Evolutionary conservation across 2,797 vertebrate genomes (phyloP), one percentile per base, ranked within the genome.

Genomic region (Ctenopoma multispine): DNA sequence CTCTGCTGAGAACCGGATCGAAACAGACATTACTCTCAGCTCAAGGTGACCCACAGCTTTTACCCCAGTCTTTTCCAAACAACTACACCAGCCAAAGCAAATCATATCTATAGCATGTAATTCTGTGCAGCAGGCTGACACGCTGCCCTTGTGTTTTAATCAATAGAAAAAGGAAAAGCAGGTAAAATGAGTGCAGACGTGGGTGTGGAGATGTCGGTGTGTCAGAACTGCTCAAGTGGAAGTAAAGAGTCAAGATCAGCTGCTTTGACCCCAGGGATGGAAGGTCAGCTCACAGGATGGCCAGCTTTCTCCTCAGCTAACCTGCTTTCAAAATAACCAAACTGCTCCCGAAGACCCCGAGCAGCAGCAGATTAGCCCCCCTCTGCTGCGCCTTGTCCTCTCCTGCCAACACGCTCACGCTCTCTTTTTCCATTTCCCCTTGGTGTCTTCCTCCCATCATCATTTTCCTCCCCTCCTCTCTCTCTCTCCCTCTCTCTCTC

Each of bases 281-380:
- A 71, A 80, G 90, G 91, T 90, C 91, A 86, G 86, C 49, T 43
- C 63, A 51, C 80, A 44, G 80, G 75, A 73, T 64, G 70, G 61
- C 34, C 58, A 27, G 72, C 66, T 83, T 81, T 87, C 79, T 83
- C 85, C 84, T 86, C 85, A 69, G 72, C 70, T 87, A 92, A 90
- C 89, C 79, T 72, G 67, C 84, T 85, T 90, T 84, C 82, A 85
- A 88, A 90, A 93, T 87, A 88, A 90, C 75, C 87, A 89, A 89
- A 89, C 82, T 77, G 82, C 84, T 90, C 79, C 70, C 47, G 50
- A 82, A 84, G 77, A 87, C 88, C 90, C 65, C 7, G 94, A 88
- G 92, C 91, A 93, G 92, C 90, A 84, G 79, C 93, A 95, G 95
- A 95, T 97, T 96, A 96, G 92, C 86, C 89, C 87, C 91, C 90